Percentiles rank a stretch among this genome's conserved stretches.
Conservation (phyloP, 2,888 invertebrate genomes). For the Pomacea canaliculata region DNA sequence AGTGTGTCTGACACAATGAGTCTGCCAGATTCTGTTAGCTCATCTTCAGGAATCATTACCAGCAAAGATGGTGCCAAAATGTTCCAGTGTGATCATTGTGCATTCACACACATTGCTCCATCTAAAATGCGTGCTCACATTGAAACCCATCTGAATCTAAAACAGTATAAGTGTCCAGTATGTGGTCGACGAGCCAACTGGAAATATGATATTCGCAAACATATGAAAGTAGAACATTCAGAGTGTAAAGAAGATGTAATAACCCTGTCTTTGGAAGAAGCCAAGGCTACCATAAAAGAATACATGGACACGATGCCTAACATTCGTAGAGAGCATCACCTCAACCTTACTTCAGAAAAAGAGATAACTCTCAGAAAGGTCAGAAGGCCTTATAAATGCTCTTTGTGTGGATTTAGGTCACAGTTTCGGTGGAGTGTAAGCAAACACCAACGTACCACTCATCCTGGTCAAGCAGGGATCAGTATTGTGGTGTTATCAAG, state of each 20-base stretch:
- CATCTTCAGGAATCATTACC: slow-evolving; percentile 8
- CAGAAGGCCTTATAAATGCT: slow-evolving; percentile 82
- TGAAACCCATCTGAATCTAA: slow-evolving; percentile 64
- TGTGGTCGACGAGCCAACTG: slow-evolving; percentile 67
- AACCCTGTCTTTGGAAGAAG: slow-evolving; percentile 59
- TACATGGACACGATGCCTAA: slow-evolving; percentile 57
- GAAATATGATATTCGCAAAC: slow-evolving; percentile 68
- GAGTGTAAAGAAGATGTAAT: slow-evolving; percentile 49
- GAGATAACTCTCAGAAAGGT: slow-evolving; percentile 8
- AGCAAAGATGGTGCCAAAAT: slow-evolving; percentile 18
- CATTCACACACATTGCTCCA: slow-evolving; percentile 48
- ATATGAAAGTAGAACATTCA: slow-evolving; percentile 52
- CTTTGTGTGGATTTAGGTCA: slow-evolving; percentile 91
- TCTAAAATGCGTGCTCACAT: slow-evolving; percentile 64
- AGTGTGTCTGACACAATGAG: background rate
- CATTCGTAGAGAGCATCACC: slow-evolving; percentile 53
- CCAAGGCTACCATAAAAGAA: slow-evolving; percentile 58
- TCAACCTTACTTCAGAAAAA: slow-evolving; percentile 33
- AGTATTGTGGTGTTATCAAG: slow-evolving; percentile 37
- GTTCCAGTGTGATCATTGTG: slow-evolving; percentile 25
- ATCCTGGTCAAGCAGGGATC: slow-evolving; percentile 45
- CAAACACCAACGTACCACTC: slow-evolving; percentile 84
- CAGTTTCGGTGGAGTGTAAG: slow-evolving; percentile 98
- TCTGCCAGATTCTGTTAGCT: slow-evolving; percentile 21
- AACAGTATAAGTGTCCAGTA: slow-evolving; percentile 63